These are phyloP conservation scores for Forbesichthys agassizii DNA, from an alignment of 2,113 vertebrate species.

Conservation along the genomic window DNA sequence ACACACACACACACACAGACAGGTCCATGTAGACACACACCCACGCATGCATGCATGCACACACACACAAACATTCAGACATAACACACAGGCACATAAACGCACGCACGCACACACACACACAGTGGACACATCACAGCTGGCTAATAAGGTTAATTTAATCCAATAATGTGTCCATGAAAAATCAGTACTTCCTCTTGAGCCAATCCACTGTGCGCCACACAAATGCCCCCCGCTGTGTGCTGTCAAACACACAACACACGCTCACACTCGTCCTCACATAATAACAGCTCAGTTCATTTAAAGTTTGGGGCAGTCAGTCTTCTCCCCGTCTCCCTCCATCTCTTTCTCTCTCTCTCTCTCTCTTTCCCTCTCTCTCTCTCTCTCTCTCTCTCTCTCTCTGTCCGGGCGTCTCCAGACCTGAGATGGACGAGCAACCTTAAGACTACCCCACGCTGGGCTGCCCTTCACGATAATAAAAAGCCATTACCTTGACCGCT, in stretches of 20 bases:
- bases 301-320: slow-evolving; percentile 71
- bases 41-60: slow-evolving; percentile 6
- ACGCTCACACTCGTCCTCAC: slow-evolving; percentile 66
- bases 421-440: slow-evolving; percentile 82
- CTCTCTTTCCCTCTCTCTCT: slow-evolving; percentile 41
- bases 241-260: slow-evolving; percentile 67
- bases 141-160: slow-evolving; percentile 79
- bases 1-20: slow-evolving; percentile 20
- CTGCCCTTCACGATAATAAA: slow-evolving; percentile 91
- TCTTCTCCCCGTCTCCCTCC: slow-evolving; percentile 31
- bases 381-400: slow-evolving; percentile 47
- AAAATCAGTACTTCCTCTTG: slow-evolving; percentile 72
- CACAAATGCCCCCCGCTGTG: slow-evolving; percentile 72
- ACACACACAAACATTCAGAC: slow-evolving; percentile 9
- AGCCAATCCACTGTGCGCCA: slow-evolving; percentile 28
- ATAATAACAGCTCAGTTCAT: slow-evolving; percentile 73
- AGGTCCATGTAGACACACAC: slow-evolving; percentile 6
- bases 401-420: slow-evolving; percentile 65
- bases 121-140: slow-evolving; percentile 73
- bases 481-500: slow-evolving; percentile 96
- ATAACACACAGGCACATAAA: slow-evolving; percentile 8
- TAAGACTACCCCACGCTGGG: slow-evolving; percentile 84
- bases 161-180: slow-evolving; percentile 75
- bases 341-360: slow-evolving; percentile 22
- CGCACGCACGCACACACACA: slow-evolving; percentile 17